These are phyloP conservation scores for Xylocopa sonorina DNA, from an alignment of 1,140 invertebrate species.

Conservation along the genomic window DNA sequence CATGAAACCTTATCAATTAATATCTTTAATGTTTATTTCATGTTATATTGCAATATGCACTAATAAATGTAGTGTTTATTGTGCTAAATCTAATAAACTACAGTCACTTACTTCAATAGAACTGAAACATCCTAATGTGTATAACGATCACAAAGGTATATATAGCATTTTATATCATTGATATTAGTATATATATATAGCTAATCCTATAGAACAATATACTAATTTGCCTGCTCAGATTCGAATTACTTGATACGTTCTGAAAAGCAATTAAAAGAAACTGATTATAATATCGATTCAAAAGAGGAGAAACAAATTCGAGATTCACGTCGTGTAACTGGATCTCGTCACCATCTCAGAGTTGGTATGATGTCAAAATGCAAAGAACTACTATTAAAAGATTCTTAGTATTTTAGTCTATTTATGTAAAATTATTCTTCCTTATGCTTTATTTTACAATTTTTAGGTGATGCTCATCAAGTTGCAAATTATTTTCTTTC, in stretches of 20 bases:
- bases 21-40: conserved; percentile 29
- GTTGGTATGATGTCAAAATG: conserved; percentile 17
- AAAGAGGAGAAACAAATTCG: conserved; percentile 46
- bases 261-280: conserved; percentile 40
- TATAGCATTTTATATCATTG: not conserved
- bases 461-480: conserved; percentile 64
- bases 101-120: not conserved
- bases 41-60: conserved; percentile 32
- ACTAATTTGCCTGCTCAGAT: conserved; percentile 35
- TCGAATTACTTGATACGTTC: conserved; percentile 46
- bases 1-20: conserved; percentile 14
- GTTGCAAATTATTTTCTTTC: conserved; percentile 72
- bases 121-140: not conserved
- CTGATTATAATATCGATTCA: conserved; percentile 37
- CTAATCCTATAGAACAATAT: not conserved
- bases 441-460: not conserved
- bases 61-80: conserved; percentile 5
- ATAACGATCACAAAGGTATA: conserved; percentile 47
- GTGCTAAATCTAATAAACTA: not conserved
- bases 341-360: conserved; percentile 42
- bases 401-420: not conserved
- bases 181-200: too few relatives aligned
- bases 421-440: not conserved
- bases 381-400: not conserved
- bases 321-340: conserved; percentile 42